These are phyloP conservation scores for Brachionus sp. DNA, from an alignment of 1,140 invertebrate genomes.

Conservation along the genomic window DNA sequence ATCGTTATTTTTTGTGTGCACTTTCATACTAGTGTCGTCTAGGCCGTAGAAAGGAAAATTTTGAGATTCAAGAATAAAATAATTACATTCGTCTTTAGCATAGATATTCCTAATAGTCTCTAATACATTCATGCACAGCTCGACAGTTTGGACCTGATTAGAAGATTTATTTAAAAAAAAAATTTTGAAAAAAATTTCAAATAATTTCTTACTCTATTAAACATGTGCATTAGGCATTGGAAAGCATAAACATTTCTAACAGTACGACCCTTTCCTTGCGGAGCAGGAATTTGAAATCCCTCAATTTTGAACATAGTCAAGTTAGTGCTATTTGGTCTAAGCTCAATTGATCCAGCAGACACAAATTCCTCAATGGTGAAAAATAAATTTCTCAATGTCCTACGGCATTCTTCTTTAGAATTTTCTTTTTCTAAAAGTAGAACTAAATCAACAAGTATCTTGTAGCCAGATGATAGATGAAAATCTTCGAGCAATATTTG, in stretches of 20 bases:
- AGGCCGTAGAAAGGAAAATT: slow-evolving; percentile 91
- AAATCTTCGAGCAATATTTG: slow-evolving; percentile 20
- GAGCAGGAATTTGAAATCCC: slow-evolving; percentile 83
- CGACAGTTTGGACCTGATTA: slow-evolving; percentile 62
- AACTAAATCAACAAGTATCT: slow-evolving; percentile 8
- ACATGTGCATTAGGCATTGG: slow-evolving; percentile 87
- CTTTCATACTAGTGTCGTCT: slow-evolving; percentile 67
- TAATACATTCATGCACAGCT: slow-evolving; percentile 80
- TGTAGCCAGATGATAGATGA: slow-evolving; percentile 5
- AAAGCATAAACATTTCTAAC: slow-evolving; percentile 87
- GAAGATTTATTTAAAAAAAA: slow-evolving; percentile 53
- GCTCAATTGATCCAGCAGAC: slow-evolving; percentile 79
- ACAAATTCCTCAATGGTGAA: slow-evolving; percentile 67
- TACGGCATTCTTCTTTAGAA: slow-evolving; percentile 52
- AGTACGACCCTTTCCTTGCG: slow-evolving; percentile 74
- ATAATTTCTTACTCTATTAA: slow-evolving; percentile 69
- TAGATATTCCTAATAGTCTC: slow-evolving; percentile 94
- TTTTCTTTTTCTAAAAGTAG: slow-evolving; percentile 53
- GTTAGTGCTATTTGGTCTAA: slow-evolving; percentile 70
- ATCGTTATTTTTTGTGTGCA: slow-evolving; percentile 79
- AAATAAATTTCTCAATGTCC: slow-evolving; percentile 50
- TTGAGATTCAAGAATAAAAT: slow-evolving; percentile 94
- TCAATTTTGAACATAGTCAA: slow-evolving; percentile 77
- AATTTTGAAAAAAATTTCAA: neutral
- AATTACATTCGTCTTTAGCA: slow-evolving; percentile 95